A percentile compares a stretch with the other conserved stretches of the same genome.
Evolutionary conservation across 2,113 vertebrate genomes (phyloP).

Genomic region (Xyliphius kryptos): DNA sequence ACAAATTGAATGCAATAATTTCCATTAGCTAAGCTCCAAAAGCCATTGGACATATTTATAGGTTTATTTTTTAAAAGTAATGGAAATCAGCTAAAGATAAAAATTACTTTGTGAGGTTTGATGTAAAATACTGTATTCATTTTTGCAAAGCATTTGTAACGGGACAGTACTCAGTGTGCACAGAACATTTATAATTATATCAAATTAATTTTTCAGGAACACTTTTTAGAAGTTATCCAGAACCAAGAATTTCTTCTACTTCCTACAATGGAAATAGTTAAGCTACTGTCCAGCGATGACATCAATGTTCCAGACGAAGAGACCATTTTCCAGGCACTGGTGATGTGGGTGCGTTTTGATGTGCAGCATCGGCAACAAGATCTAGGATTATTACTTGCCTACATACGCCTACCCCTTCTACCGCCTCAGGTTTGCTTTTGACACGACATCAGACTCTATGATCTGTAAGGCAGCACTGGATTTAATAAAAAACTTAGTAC

Average conservation of each 20-base stretch:
- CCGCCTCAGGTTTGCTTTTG: constrained; percentile 79
- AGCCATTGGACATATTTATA: no score
- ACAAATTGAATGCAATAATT: no score
- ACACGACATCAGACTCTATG: neutral
- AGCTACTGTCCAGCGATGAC: constrained; percentile 90
- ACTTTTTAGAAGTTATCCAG: constrained; percentile 96
- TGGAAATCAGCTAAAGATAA: no score
- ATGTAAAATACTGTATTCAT: no score
- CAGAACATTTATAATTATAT: neutral
- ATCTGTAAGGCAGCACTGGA: neutral
- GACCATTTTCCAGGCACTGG: constrained; percentile 90
- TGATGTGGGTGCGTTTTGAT: constrained; percentile 90
- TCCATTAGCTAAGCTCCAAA: no score
- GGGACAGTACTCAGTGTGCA: neutral
- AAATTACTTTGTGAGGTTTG: no score
- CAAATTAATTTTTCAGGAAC: constrained; percentile 85
- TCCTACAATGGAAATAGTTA: constrained; percentile 86
- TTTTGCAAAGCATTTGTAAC: no score
- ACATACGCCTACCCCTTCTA: constrained; percentile 87
- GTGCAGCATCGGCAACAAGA: constrained; percentile 74
- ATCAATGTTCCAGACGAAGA: constrained; percentile 96
- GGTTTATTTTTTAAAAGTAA: no score
- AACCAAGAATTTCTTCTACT: constrained; percentile 96
- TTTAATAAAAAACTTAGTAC: constrained; percentile 5
- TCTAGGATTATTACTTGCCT: constrained; percentile 79